Evolutionary conservation across 2,113 vertebrate species (phyloP).

Genomic region (Isichthys henryi): DNA sequence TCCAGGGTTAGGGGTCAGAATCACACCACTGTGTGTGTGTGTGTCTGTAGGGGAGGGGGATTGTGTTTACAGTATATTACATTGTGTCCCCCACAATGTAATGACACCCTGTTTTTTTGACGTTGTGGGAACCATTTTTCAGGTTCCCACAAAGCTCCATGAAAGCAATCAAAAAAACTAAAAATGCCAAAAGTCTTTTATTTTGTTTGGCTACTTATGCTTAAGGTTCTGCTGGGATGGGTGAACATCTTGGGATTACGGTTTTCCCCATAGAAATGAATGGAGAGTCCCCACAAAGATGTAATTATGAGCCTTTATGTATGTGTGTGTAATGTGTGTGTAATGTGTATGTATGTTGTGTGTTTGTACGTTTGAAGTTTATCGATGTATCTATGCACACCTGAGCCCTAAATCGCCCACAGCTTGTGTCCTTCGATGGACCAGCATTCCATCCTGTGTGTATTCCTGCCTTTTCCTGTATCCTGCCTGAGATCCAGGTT

Average conservation of each 20-base stretch:
- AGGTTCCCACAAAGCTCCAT: too few relatives aligned
- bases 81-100: too few relatives aligned
- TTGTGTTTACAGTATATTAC: too few relatives aligned
- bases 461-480: background rate
- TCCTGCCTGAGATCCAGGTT: background rate
- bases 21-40: background rate
- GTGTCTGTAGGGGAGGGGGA: too few relatives aligned
- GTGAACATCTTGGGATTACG: too few relatives aligned
- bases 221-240: too few relatives aligned
- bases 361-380: background rate
- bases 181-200: too few relatives aligned
- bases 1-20: background rate
- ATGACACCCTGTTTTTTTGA: too few relatives aligned
- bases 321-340: background rate
- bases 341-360: background rate
- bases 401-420: background rate
- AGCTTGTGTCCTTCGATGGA: background rate
- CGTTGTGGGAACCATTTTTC: too few relatives aligned
- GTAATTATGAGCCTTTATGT: too few relatives aligned
- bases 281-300: background rate
- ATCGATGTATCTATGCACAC: background rate
- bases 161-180: too few relatives aligned
- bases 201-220: too few relatives aligned
- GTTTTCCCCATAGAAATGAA: background rate
- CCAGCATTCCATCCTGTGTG: background rate